Conservation (phyloP, 2,888 invertebrate genomes). For the Plebejus argus region DNA sequence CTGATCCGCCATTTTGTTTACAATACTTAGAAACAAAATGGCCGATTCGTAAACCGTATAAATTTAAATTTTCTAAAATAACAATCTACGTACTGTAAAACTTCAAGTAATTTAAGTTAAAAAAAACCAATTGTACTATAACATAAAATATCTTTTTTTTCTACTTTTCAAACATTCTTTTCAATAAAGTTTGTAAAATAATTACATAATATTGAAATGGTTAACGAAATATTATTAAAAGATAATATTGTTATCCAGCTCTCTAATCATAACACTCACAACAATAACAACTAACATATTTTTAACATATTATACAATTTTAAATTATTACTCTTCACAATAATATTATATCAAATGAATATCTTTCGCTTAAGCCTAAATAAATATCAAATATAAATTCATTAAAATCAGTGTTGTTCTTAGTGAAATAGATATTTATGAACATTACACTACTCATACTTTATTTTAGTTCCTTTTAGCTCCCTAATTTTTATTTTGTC, state of each 20-base stretch:
- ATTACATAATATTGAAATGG: background rate
- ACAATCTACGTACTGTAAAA: background rate
- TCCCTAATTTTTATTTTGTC: background rate
- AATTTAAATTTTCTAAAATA: background rate
- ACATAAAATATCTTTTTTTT: background rate
- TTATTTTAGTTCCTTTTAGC: background rate
- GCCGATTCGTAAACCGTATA: background rate
- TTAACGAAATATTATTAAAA: background rate
- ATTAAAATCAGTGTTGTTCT: slow-evolving; percentile 3
- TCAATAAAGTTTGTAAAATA: background rate
- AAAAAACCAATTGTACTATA: too few relatives aligned
- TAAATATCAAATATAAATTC: slow-evolving; percentile 11
- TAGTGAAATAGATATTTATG: slow-evolving; percentile 4
- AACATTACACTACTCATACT: background rate
- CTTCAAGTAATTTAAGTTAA: too few relatives aligned
- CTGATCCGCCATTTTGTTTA: background rate
- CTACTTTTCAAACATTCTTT: background rate
- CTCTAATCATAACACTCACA: slow-evolving; percentile 5
- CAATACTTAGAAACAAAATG: background rate
- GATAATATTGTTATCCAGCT: background rate
- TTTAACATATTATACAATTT: slow-evolving; percentile 13
- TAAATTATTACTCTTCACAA: slow-evolving; percentile 9
- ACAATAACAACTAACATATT: slow-evolving; percentile 25
- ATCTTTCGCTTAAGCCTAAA: slow-evolving; percentile 30
- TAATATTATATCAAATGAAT: slow-evolving; percentile 4